Conservation (phyloP, 2,113 vertebrate genomes). For the Lonchura striata region DNA sequence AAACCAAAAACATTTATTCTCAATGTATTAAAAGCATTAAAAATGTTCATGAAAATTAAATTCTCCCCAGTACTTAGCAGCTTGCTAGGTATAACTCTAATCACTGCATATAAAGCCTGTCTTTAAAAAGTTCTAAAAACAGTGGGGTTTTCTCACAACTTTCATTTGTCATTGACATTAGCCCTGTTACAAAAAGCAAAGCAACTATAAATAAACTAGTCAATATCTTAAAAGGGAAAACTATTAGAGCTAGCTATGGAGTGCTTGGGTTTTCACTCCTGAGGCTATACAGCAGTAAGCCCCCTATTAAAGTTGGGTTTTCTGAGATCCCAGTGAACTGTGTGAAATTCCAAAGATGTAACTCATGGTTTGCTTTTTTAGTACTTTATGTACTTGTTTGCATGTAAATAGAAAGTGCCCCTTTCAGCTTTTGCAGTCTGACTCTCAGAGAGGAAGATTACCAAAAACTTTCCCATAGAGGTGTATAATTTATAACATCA, state of each 20-base stretch:
- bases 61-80: not conserved
- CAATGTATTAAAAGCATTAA: not conserved
- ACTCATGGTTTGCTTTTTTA: not conserved
- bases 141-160: not conserved
- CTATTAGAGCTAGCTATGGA: not conserved
- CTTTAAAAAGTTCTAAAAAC: not conserved
- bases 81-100: not conserved
- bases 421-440: not conserved
- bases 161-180: not conserved
- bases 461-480: not conserved
- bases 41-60: not conserved
- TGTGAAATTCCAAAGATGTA: not conserved
- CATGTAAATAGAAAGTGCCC: not conserved
- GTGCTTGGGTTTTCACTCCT: not conserved
- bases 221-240: not conserved
- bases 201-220: conserved; percentile 16
- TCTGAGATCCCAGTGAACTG: not conserved
- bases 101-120: not conserved
- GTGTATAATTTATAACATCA: not conserved
- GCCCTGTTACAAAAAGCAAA: not conserved
- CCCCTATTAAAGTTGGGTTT: not conserved
- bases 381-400: not conserved
- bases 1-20: not conserved
- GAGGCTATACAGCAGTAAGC: not conserved
- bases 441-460: not conserved